A percentile compares a stretch with the other conserved stretches of the same genome.
Evolutionary conservation across 2,113 vertebrate genomes (phyloP).

Genomic region (Egretta garzetta): DNA sequence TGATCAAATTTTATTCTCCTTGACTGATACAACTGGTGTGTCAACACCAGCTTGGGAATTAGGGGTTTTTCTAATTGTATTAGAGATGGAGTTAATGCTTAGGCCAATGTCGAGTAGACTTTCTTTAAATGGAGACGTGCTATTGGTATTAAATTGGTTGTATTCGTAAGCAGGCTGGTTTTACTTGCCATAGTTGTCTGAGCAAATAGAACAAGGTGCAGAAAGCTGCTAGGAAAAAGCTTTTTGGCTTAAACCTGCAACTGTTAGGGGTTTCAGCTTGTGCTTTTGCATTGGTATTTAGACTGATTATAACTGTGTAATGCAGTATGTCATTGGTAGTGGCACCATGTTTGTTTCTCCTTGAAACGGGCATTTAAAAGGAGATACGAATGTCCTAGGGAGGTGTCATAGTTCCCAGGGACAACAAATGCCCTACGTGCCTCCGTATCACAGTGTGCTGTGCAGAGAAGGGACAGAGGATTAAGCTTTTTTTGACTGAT

Average conservation of each 20-base stretch:
- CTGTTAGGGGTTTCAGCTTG: background rate
- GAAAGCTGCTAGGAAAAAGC: background rate
- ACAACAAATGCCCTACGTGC: background rate
- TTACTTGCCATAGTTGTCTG: background rate
- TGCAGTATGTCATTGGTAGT: background rate
- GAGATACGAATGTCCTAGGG: fast-evolving
- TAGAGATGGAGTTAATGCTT: background rate
- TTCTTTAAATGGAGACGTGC: background rate
- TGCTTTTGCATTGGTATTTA: background rate
- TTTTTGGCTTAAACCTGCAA: background rate
- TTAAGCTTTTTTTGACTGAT: background rate
- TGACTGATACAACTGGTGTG: background rate
- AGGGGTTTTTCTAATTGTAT: background rate
- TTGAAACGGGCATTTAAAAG: fast-evolving
- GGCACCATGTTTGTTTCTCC: fast-evolving
- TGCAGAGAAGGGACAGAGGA: background rate
- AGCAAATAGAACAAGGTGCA: background rate
- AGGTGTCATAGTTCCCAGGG: fast-evolving
- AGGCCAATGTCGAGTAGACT: background rate
- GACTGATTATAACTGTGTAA: background rate
- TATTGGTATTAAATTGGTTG: background rate
- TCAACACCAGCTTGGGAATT: background rate
- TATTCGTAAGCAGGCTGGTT: background rate
- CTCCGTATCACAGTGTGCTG: background rate
- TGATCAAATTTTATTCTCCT: background rate